Conservation (phyloP, 2,888 invertebrate species). For the Xestoiulus laeticollis region DNA sequence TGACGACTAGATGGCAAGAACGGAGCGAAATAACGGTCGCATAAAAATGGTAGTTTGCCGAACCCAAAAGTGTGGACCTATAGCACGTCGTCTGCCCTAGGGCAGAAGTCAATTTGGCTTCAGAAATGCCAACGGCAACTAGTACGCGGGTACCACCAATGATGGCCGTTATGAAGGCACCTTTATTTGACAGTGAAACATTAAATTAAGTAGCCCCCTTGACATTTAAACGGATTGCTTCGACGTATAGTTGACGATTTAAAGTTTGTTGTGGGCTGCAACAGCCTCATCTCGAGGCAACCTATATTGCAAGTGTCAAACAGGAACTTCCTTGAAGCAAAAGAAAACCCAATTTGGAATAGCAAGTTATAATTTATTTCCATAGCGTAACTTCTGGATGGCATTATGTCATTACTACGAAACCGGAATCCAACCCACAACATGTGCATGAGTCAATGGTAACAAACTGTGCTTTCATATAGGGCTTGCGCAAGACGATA, state of each 20-base stretch:
- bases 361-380: not conserved
- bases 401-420: slow-evolving; percentile 14
- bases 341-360: not conserved
- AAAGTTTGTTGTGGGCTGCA: not conserved
- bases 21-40: slow-evolving; percentile 35
- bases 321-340: not conserved
- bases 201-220: slow-evolving; percentile 36
- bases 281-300: not conserved
- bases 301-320: not conserved
- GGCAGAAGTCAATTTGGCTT: slow-evolving; percentile 39
- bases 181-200: slow-evolving; percentile 35
- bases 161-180: slow-evolving; percentile 9
- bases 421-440: slow-evolving; percentile 24
- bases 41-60: slow-evolving; percentile 39
- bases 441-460: slow-evolving; percentile 14
- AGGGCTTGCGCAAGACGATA: not conserved
- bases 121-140: not conserved
- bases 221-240: slow-evolving; percentile 41
- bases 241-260: slow-evolving; percentile 23
- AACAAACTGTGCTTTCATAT: slow-evolving; percentile 2
- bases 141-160: not conserved
- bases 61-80: not conserved
- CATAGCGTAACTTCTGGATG: not conserved
- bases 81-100: not conserved
- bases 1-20: slow-evolving; percentile 41